Conservation (phyloP, 2,888 invertebrate species). For the Nemotelus pantherinus region DNA sequence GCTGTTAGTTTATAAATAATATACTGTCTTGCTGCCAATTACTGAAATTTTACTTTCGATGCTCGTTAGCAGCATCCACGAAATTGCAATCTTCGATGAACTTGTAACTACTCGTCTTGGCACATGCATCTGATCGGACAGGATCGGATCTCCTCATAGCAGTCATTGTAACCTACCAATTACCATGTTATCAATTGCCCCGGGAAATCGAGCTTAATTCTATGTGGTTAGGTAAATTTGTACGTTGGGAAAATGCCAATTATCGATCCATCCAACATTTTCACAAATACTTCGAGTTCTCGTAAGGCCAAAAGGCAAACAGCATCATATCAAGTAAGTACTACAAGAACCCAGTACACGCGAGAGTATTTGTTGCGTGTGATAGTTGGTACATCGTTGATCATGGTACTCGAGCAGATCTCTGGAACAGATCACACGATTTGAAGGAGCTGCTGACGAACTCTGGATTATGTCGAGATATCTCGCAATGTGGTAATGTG, state of each 20-base stretch:
- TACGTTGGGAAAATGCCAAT: slow-evolving; percentile 30
- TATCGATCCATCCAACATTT: slow-evolving; percentile 22
- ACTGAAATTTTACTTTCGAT: not conserved
- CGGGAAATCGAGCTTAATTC: slow-evolving; percentile 17
- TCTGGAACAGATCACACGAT: slow-evolving; percentile 22
- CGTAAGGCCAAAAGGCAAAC: slow-evolving; percentile 26
- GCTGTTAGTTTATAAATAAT: too few relatives aligned
- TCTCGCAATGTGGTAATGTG: slow-evolving; percentile 26
- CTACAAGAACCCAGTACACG: not conserved
- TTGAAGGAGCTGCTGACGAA: slow-evolving; percentile 28
- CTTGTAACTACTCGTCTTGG: slow-evolving; percentile 11
- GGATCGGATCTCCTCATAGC: not conserved
- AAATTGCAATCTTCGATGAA: not conserved
- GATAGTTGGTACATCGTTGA: slow-evolving; percentile 9
- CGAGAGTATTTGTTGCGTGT: slow-evolving; percentile 9
- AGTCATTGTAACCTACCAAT: slow-evolving; percentile 16
- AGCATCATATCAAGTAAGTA: not conserved
- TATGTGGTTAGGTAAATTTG: slow-evolving; percentile 35
- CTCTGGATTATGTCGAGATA: slow-evolving; percentile 25
- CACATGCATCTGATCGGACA: not conserved
- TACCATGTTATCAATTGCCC: slow-evolving; percentile 27
- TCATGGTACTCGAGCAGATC: not conserved
- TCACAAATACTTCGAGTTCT: slow-evolving; percentile 4
- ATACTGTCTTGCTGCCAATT: too few relatives aligned
- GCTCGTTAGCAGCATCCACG: not conserved